Percentiles rank a stretch among this genome's conserved stretches.
phyloP scores from a whole-genome alignment of 2,888 invertebrate genomes.

The Epistrophe eligans region DNA sequence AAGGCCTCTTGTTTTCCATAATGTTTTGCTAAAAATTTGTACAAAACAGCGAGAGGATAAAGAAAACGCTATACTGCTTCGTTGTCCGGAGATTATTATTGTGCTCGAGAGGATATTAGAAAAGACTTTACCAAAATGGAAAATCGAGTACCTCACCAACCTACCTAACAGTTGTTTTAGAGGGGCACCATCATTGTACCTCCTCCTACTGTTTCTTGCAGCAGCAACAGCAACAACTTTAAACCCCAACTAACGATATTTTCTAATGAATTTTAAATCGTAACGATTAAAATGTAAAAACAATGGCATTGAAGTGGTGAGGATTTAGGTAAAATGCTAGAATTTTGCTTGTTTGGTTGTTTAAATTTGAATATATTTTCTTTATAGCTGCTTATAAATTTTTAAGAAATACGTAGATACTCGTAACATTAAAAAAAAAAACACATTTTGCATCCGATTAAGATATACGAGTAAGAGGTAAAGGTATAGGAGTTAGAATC shows the following conservation, averaged over 20 bases:
- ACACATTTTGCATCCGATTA: neutral
- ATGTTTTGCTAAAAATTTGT: slow-evolving; percentile 10
- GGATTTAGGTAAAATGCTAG: slow-evolving; percentile 15
- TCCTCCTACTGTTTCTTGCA: neutral
- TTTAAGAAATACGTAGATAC: neutral
- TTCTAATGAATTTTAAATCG: slow-evolving; percentile 71
- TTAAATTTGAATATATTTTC: slow-evolving; percentile 44
- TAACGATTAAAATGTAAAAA: slow-evolving; percentile 41
- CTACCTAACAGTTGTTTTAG: neutral
- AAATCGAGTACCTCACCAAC: neutral
- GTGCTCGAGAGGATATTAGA: slow-evolving; percentile 61
- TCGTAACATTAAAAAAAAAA: neutral
- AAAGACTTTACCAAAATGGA: slow-evolving; percentile 18
- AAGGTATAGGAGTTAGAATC: neutral
- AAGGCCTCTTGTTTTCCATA: slow-evolving; percentile 20
- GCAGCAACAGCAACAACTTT: slow-evolving; percentile 7
- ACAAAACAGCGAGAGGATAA: slow-evolving; percentile 1
- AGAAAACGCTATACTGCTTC: neutral
- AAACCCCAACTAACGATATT: slow-evolving; percentile 33
- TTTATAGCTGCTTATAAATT: slow-evolving; percentile 20
- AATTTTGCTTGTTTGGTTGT: slow-evolving; percentile 8
- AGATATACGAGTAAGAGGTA: neutral
- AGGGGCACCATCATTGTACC: no score
- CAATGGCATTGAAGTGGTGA: slow-evolving; percentile 25
- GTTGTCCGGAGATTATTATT: slow-evolving; percentile 65